Conservation (phyloP, 2,888 invertebrate genomes). For the Pantelozetes paolii region DNA sequence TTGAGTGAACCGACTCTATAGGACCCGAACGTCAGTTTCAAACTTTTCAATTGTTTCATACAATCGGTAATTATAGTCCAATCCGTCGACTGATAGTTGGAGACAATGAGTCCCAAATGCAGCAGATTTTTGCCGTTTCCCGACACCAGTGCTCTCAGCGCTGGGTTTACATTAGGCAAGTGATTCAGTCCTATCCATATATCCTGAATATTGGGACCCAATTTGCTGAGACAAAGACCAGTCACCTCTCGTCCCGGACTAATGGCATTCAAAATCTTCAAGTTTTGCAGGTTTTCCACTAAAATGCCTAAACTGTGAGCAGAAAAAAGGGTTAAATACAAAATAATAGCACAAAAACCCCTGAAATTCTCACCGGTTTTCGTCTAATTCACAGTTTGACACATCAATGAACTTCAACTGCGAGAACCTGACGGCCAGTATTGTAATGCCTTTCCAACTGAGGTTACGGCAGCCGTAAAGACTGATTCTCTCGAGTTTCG, state of each 20-base stretch:
- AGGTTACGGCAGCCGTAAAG: conserved; percentile 26
- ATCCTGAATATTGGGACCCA: conserved; percentile 20
- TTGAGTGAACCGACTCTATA: not conserved
- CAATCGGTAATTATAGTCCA: conserved; percentile 12
- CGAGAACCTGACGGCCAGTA: conserved; percentile 12
- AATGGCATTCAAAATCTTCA: conserved; percentile 33
- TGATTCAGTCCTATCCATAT: conserved; percentile 32
- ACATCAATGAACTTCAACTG: conserved; percentile 24
- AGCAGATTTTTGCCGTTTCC: conserved; percentile 28
- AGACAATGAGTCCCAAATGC: conserved; percentile 20
- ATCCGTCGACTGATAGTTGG: conserved; percentile 12
- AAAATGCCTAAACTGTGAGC: conserved; percentile 25
- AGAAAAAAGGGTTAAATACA: too few relatives aligned
- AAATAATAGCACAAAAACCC: not conserved
- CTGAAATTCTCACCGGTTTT: conserved; percentile 1
- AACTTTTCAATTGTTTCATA: conserved; percentile 7
- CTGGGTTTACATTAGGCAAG: not conserved
- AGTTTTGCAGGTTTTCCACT: conserved; percentile 13
- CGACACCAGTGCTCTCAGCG: conserved; percentile 10
- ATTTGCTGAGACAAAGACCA: conserved; percentile 23
- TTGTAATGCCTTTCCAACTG: conserved; percentile 23
- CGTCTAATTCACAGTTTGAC: conserved; percentile 29
- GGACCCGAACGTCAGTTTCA: conserved; percentile 29
- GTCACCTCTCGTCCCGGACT: conserved; percentile 24
- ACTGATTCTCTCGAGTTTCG: conserved; percentile 2